Conservation (phyloP, 1,140 invertebrate genomes). For the Drosophila ironensis region DNA sequence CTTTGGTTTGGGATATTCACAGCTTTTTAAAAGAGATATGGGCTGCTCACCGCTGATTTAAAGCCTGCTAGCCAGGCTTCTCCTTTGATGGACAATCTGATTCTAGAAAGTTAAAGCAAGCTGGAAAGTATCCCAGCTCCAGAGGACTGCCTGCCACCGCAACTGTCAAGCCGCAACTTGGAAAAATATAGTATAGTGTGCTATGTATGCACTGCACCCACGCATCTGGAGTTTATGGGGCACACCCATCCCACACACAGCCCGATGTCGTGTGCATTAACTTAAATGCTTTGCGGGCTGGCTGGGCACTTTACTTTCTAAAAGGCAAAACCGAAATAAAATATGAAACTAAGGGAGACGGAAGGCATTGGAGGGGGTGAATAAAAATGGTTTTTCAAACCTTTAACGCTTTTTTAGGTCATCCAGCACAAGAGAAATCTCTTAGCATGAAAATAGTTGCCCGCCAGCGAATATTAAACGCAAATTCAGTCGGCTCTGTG, state of each 20-base stretch:
- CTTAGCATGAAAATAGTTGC: slow-evolving; percentile 76
- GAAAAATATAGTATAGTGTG: slow-evolving; percentile 4
- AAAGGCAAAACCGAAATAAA: slow-evolving; percentile 50
- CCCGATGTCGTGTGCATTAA: slow-evolving; percentile 67
- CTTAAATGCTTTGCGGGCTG: slow-evolving; percentile 77
- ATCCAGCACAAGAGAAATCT: slow-evolving; percentile 64
- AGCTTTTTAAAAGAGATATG: too few relatives aligned
- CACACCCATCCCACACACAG: not conserved
- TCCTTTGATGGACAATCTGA: too few relatives aligned
- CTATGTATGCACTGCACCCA: slow-evolving; percentile 10
- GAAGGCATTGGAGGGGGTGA: slow-evolving; percentile 17
- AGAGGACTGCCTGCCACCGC: not conserved
- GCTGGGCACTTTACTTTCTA: slow-evolving; percentile 72
- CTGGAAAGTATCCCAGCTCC: slow-evolving; percentile 26
- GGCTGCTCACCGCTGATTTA: too few relatives aligned
- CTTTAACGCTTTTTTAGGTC: slow-evolving; percentile 67
- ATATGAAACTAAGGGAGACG: slow-evolving; percentile 16
- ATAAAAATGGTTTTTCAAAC: slow-evolving; percentile 31
- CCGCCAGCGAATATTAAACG: slow-evolving; percentile 33
- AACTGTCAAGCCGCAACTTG: slow-evolving; percentile 11
- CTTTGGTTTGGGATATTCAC: too few relatives aligned
- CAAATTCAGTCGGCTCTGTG: too few relatives aligned
- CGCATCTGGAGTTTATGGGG: slow-evolving; percentile 43
- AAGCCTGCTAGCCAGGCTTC: too few relatives aligned
- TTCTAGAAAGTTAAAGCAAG: slow-evolving; percentile 40